Evolutionary conservation across 2,888 invertebrate species (phyloP), one percentile per base, ranked within the genome.

Genomic region (Chymomyza procnemis): DNA sequence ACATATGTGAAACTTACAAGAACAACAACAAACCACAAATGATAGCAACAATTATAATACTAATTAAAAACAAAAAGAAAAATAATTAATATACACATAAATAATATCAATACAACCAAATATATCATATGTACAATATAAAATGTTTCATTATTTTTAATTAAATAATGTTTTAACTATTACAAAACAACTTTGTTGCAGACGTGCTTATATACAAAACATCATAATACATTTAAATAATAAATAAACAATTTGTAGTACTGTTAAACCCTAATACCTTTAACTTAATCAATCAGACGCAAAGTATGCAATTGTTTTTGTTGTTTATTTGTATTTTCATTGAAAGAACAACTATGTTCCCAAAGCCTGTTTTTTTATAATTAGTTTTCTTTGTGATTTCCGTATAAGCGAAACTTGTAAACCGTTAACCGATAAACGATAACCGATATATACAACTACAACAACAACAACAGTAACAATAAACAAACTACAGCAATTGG

Each of bases 381-480:
- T 76, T 73, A 61, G 69, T 76, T 71, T 59, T 26, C 66, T 80
- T 75, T 75, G 64, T 58, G 14, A 41, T 58, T 58, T 58, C 34
- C 16, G 8, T 76, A 58, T 71, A 83, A 86, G 76, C 88, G 89
- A 88, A 88, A 88, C 89, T 88, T 88, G 89, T 88, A 83, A 67
- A 62, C 62, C 50, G 50, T 18, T 50, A 50, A 26, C 21, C 34
- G 52, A 54, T 26, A 52, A 54, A 16, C 41, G 18, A 54, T 48
- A 22, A 75, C 67, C 67, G 61, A 59, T 34, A 50, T 52, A 50
- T 26, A 26, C 30, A 47, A 71, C 67, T 66, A 64, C 61, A 64
- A 77, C 55, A 67, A 67, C 64, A 58, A 54, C 30, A 34, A n/a
- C 55, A 58, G 18, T 22, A 54, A 46, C n/a, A 34, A 60, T 18